Base-by-base conservation (phyloP, 1,140 invertebrate species). In the Drosophila punjabiensis region DNA sequence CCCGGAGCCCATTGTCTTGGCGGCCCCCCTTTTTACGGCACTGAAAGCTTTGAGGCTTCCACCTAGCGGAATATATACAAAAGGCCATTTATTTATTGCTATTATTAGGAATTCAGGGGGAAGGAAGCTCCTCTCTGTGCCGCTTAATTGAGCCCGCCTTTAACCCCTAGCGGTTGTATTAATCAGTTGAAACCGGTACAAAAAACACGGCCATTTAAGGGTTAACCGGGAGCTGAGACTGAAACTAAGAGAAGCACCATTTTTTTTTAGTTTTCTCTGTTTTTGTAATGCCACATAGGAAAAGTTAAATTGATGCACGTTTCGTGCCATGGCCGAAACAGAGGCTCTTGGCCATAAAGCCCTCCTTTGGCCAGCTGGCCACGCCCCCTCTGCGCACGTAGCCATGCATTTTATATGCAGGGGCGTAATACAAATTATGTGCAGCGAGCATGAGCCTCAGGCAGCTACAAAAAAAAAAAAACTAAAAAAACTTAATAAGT, bases 371-470 rank as follows among this genome's bases (percentile, higher is more conserved):
- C 75, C 73, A 62, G 61, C 65, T 62, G 66, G 78, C 67, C 82
- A 80, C 83, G 79, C 79, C 82, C 70, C 53, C 69, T 66, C 67
- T 65, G 83, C 37, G 62, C 83, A 86, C 73, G 79, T 76, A 75
- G 84, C 80, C 84, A 84, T 88, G 84, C 84, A 88, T 88, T 88
- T 88, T 84, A 81, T 81, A 89, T 88, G 64, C 65, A 56, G 50
- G 66, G 66, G 77, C 61, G 80, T 82, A 67, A 81, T 80, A 87
- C 78, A 84, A 88, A 88, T 89, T 89, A 88, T 88, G 84, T 84
- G 84, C 81, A 88, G 62, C 85, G 43, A 69, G 63, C 43, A 67
- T 60, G 43, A 50, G 73, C 41, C 52, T 59, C 20, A 30, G 55
- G 53, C 53, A 45, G 16, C 2, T 11, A 2, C 4, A 48, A 20